These are phyloP conservation scores for Calcarius ornatus DNA, from an alignment of 2,113 vertebrate genomes.

Conservation along the genomic window DNA sequence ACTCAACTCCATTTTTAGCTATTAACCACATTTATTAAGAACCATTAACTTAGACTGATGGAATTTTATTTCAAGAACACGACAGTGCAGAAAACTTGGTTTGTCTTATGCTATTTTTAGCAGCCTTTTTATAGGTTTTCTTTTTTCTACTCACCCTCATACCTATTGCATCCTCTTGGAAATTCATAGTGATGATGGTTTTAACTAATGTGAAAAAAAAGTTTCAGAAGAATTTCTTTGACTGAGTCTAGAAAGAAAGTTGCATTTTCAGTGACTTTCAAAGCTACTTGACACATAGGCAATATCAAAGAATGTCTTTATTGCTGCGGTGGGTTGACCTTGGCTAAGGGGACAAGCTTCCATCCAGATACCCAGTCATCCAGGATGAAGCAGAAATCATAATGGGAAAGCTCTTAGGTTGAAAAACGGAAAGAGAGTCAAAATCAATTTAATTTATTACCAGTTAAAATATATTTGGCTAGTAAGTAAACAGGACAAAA, in stretches of 20 bases:
- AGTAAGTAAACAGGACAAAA: neutral
- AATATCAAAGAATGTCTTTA: neutral
- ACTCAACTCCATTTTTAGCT: conserved; percentile 36
- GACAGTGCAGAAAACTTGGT: neutral
- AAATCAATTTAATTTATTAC: neutral
- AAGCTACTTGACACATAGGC: neutral
- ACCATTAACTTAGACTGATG: conserved; percentile 14
- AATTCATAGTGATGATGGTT: neutral
- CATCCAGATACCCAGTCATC: neutral
- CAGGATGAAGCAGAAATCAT: neutral
- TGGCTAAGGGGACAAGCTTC: neutral
- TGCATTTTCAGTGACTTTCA: neutral
- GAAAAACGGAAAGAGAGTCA: neutral
- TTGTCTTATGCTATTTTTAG: conserved; percentile 22
- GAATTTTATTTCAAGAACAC: conserved; percentile 35
- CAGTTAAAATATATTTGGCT: neutral
- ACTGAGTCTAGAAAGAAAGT: neutral
- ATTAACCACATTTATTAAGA: conserved; percentile 39
- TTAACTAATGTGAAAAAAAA: neutral
- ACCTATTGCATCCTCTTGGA: neutral
- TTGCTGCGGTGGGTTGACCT: neutral
- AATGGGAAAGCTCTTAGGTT: neutral
- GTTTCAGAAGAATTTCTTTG: neutral
- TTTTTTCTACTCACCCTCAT: neutral
- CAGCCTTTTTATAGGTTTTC: neutral